Evolutionary conservation across 2,888 invertebrate species (phyloP).

Genomic region (Thysanoteuthis rhombus): DNA sequence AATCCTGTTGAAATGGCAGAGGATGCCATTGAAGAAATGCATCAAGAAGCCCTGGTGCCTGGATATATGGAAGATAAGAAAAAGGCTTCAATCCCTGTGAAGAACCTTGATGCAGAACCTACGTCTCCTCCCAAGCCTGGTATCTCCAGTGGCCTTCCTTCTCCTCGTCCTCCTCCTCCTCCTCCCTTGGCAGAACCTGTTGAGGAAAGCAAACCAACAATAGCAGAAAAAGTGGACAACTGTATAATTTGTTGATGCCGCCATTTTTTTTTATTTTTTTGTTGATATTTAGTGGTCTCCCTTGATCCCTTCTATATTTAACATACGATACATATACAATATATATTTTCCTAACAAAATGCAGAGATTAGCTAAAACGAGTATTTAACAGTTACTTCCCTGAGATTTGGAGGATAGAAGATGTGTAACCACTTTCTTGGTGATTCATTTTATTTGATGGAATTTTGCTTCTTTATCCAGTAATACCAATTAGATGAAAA

Average conservation of each 20-base stretch:
- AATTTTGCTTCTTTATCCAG: too few species aligned
- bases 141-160: not conserved
- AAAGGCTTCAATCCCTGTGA: not conserved
- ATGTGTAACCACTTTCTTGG: too few species aligned
- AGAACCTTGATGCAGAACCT: not conserved
- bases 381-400: too few species aligned
- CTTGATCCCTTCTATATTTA: not conserved
- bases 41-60: not conserved
- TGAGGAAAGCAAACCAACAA: not conserved
- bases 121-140: not conserved
- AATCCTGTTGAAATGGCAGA: not conserved
- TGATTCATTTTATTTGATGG: too few species aligned
- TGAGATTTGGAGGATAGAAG: too few species aligned
- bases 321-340: too few species aligned
- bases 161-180: too few species aligned
- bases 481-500: too few species aligned
- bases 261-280: not conserved
- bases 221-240: not conserved
- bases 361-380: too few species aligned
- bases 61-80: not conserved
- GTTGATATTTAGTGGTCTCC: not conserved
- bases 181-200: not conserved
- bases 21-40: not conserved
- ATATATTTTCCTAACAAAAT: too few species aligned
- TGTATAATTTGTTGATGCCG: not conserved